phyloP scores from a whole-genome alignment of 2,888 invertebrate species.

The Bombyx huttoni region DNA sequence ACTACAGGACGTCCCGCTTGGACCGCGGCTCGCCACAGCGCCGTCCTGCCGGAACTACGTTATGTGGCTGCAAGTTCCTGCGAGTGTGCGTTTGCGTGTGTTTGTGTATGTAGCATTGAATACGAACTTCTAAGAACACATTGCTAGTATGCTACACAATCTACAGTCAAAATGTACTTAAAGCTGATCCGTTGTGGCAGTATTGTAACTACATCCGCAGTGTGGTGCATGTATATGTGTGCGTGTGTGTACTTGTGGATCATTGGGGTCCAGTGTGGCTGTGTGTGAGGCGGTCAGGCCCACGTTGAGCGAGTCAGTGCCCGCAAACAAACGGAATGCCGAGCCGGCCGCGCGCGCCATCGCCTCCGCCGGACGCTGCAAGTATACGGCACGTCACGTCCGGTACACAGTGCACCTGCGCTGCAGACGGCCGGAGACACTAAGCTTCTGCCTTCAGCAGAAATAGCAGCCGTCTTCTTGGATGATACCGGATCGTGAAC shows the following conservation, averaged over 20 bases:
- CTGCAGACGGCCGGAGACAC: background rate
- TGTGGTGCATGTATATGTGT: conserved; percentile 24
- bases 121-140: too few relatives aligned
- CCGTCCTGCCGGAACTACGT: background rate
- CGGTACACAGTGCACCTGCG: conserved; percentile 11
- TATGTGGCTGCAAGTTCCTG: background rate
- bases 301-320: conserved; percentile 81
- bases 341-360: conserved; percentile 85
- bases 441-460: too few relatives aligned
- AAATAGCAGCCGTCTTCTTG: too few relatives aligned
- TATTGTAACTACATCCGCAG: background rate
- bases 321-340: conserved; percentile 83
- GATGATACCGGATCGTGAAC: too few relatives aligned
- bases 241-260: conserved; percentile 57
- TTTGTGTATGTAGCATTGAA: background rate
- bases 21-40: too few relatives aligned
- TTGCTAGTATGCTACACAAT: too few relatives aligned
- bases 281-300: conserved; percentile 76
- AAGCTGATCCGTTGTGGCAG: background rate
- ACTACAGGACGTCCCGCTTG: too few relatives aligned
- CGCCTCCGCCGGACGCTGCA: conserved; percentile 83
- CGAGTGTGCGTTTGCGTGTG: background rate
- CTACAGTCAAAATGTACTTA: background rate
- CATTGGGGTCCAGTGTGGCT: conserved; percentile 65
- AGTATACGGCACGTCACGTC: conserved; percentile 25